These are phyloP conservation scores for Zeuzera pyrina DNA, from an alignment of 2,888 invertebrate genomes.

Conservation along the genomic window DNA sequence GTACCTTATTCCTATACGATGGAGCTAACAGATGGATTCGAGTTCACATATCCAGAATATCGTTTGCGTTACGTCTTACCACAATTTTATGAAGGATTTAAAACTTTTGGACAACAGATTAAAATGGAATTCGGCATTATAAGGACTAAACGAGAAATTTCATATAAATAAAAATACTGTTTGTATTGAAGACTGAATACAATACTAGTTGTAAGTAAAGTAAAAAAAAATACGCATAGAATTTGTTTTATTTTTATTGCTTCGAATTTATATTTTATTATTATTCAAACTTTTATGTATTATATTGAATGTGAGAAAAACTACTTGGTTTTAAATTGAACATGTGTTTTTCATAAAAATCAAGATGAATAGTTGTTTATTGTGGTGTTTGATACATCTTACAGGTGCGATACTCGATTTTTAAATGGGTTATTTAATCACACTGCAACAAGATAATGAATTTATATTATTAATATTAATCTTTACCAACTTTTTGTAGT, in stretches of 20 bases:
- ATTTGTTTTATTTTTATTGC: not conserved
- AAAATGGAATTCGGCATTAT: conserved; percentile 32
- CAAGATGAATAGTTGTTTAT: no score
- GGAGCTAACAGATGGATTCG: conserved; percentile 70
- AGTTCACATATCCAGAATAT: conserved; percentile 79
- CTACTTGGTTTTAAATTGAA: no score
- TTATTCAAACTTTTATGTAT: no score
- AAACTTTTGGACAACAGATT: conserved; percentile 37
- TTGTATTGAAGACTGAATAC: conserved; percentile 15
- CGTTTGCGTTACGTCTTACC: conserved; percentile 36
- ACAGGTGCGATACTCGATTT: no score
- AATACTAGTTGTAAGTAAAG: conserved; percentile 12
- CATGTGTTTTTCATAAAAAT: no score
- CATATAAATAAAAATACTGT: not conserved
- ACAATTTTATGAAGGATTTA: conserved; percentile 53
- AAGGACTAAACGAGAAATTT: not conserved
- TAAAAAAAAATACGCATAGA: not conserved
- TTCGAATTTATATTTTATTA: no score
- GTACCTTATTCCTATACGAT: conserved; percentile 74
- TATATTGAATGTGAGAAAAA: no score
- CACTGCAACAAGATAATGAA: no score
- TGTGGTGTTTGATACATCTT: no score
- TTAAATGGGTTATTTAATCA: no score
- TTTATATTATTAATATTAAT: no score
- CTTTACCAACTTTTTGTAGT: no score